Conservation (phyloP, 2,888 invertebrate genomes). For the Palloptera scutellata region DNA sequence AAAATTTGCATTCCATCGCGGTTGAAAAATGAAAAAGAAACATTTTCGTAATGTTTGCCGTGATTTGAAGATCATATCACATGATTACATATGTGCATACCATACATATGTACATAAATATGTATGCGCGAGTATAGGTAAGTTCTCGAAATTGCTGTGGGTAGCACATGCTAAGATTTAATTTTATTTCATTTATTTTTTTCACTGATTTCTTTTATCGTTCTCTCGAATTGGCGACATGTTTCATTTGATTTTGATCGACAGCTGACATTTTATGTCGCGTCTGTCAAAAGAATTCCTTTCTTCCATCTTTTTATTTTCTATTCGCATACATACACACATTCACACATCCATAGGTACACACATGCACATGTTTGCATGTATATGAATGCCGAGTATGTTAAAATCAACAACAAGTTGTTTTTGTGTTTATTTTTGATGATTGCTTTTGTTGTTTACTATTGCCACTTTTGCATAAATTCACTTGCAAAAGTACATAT, state of each 20-base stretch:
- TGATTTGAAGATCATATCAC: background rate
- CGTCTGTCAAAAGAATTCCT: conserved; percentile 50
- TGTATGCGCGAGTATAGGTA: background rate
- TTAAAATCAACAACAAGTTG: background rate
- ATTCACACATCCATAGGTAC: conserved; percentile 7
- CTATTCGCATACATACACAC: no score
- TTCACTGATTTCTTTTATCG: background rate
- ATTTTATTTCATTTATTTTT: conserved; percentile 15
- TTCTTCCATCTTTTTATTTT: no score
- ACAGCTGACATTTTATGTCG: conserved; percentile 60
- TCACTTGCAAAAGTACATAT: conserved; percentile 1
- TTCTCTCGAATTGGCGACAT: conserved; percentile 19
- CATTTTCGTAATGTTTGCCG: conserved; percentile 1
- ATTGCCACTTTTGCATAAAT: conserved; percentile 19
- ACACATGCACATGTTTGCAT: background rate
- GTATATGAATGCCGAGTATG: background rate
- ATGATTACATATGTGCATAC: conserved; percentile 5
- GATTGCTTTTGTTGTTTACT: background rate
- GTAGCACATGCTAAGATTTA: no score
- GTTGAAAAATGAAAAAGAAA: conserved; percentile 18
- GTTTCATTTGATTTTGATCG: conserved; percentile 54
- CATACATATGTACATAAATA: background rate
- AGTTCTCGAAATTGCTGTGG: no score
- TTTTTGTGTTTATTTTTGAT: background rate
- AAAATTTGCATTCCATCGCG: conserved; percentile 25